Evolutionary conservation across 2,888 invertebrate genomes (phyloP), one percentile per base, ranked within the genome.

Genomic region (Nephrotoma flavescens): DNA sequence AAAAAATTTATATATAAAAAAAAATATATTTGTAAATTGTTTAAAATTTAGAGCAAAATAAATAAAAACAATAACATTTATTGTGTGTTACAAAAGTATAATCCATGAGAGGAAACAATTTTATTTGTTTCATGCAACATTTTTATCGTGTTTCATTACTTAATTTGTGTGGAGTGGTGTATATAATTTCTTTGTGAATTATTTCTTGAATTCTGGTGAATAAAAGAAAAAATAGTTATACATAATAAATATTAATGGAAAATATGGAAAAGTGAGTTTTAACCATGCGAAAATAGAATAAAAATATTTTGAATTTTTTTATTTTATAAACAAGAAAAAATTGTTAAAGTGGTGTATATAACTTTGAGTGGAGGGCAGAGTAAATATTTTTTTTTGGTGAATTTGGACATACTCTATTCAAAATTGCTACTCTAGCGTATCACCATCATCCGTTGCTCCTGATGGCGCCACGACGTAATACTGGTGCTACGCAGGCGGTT

Each of bases 401-500:
- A 84, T 84, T 84, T n/a, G 41, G 9, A 84, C 41, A 42, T 41
- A 15, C 42, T 84, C 84, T 84, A 84, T 84, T 84, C 87, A 89
- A 89, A 89, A 89, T 89, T 88, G 89, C 89, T 89, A 88, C 89
- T 88, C 87, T 89, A 88, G 88, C 89, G 88, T 88, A 87, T 88
- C 88, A 86, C 57, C 86, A 86, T 88, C 89, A 89, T 88, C 89
- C 89, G 89, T 88, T 89, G 89, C 89, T 89, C 89, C 90, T 89
- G 90, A 93, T 93, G 93, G 93, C 93, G 90, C 93, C 93, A 89
- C 92, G 93, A 91, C 92, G 93, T 89, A 93, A 92, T 90, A 91
- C 92, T 88, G 87, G 87, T 87, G 88, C 87, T 87, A 47, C 88
- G 88, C 86, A 86, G 42, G 52, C 86, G 87, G 86, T 86, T 86